phyloP scores from a whole-genome alignment of 2,888 invertebrate species.

The Polyommatus iphigenia region DNA sequence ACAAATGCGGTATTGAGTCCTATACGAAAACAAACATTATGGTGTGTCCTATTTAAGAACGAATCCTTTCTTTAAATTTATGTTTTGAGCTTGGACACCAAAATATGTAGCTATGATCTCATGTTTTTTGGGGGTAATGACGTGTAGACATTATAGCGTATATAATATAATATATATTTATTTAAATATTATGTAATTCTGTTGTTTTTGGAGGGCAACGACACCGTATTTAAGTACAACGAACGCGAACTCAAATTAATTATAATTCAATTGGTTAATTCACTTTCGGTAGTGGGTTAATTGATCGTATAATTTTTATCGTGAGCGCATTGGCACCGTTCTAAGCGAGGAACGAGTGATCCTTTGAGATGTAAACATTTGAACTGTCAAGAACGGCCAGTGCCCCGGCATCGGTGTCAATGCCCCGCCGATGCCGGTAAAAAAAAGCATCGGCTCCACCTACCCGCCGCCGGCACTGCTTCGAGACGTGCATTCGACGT shows the following conservation, averaged over 20 bases:
- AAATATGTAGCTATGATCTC: neutral
- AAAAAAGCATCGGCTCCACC: slow-evolving; percentile 73
- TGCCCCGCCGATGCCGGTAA: slow-evolving; percentile 75
- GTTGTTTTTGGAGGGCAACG: neutral
- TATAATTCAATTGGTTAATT: slow-evolving; percentile 7
- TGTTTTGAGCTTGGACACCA: neutral
- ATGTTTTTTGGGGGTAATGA: neutral
- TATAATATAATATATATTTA: neutral
- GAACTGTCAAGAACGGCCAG: slow-evolving; percentile 80
- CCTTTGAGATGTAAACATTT: slow-evolving; percentile 76
- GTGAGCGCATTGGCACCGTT: slow-evolving; percentile 36
- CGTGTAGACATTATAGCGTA: neutral
- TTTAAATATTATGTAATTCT: neutral
- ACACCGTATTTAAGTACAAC: neutral
- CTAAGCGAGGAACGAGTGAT: slow-evolving; percentile 59
- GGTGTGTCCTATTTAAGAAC: neutral
- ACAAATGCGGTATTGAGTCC: neutral
- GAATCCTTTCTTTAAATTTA: neutral
- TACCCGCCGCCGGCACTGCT: slow-evolving; percentile 59
- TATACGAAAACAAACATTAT: neutral
- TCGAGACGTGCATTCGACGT: slow-evolving; percentile 54
- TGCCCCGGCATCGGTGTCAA: slow-evolving; percentile 73
- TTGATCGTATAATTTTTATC: neutral
- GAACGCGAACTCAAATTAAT: neutral
- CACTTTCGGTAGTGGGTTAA: neutral